phyloP scores from a whole-genome alignment of 2,888 invertebrate genomes.

The Synanthedon myopaeformis region DNA sequence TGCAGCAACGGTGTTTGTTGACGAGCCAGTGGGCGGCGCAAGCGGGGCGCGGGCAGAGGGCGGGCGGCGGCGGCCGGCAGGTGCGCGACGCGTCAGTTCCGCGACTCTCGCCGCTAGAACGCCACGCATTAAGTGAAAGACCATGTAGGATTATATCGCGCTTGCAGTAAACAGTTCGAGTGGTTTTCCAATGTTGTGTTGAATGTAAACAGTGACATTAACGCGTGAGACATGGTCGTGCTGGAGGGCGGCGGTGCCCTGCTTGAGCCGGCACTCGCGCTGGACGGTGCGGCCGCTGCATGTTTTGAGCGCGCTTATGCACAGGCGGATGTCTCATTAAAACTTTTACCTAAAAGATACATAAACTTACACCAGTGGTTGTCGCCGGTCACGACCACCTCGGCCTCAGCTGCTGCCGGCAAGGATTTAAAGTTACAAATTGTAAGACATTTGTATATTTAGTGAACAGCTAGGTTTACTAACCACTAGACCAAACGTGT shows the following conservation, averaged over 20 bases:
- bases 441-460: slow-evolving; percentile 53
- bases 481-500: too few relatives aligned
- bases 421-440: slow-evolving; percentile 86
- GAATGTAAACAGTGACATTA: slow-evolving; percentile 11
- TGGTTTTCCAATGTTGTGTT: slow-evolving; percentile 36
- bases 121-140: slow-evolving; percentile 43
- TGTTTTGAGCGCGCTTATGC: slow-evolving; percentile 83
- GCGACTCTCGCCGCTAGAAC: slow-evolving; percentile 51
- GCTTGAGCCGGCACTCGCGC: slow-evolving; percentile 75
- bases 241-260: slow-evolving; percentile 64
- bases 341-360: slow-evolving; percentile 91
- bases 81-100: slow-evolving; percentile 53
- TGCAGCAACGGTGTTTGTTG: slow-evolving; percentile 63
- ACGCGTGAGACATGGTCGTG: slow-evolving; percentile 53
- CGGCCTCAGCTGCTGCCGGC: slow-evolving; percentile 67
- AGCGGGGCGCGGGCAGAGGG: slow-evolving; percentile 26
- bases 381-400: slow-evolving; percentile 77
- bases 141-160: slow-evolving; percentile 47
- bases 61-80: slow-evolving; percentile 18
- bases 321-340: slow-evolving; percentile 85
- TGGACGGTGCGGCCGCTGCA: slow-evolving; percentile 76
- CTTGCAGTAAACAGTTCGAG: slow-evolving; percentile 29
- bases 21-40: slow-evolving; percentile 47
- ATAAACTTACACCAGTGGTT: slow-evolving; percentile 93
- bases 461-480: too few relatives aligned